Conservation (phyloP, 2,888 invertebrate species). For the Heteromyza rotundicornis region DNA sequence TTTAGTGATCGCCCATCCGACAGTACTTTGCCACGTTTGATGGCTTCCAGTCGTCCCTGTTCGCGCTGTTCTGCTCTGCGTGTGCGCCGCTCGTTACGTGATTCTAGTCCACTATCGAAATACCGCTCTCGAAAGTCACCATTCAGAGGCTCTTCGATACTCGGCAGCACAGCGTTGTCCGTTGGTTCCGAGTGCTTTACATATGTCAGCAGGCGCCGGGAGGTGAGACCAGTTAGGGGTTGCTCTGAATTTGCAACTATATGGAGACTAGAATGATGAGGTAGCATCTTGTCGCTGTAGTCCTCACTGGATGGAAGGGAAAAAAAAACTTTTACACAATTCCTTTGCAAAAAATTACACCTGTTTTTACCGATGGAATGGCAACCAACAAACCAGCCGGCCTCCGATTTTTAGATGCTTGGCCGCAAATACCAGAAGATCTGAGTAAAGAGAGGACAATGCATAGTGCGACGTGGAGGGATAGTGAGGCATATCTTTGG, state of each 20-base stretch:
- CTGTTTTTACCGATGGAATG: conserved; percentile 75
- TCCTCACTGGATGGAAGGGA: conserved; percentile 67
- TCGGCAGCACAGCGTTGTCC: background rate
- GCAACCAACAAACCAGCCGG: conserved; percentile 94
- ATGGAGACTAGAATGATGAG: conserved; percentile 78
- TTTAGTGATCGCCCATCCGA: conserved; percentile 45
- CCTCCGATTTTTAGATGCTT: conserved; percentile 77
- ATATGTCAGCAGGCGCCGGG: conserved; percentile 85
- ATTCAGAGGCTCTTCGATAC: conserved; percentile 54
- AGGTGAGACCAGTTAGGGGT: conserved; percentile 77
- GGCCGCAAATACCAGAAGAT: conserved; percentile 85
- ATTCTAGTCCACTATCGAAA: conserved; percentile 72
- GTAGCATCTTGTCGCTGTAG: conserved; percentile 75
- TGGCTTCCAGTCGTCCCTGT: conserved; percentile 54
- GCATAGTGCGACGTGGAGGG: conserved; percentile 87
- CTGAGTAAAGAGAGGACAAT: conserved; percentile 80
- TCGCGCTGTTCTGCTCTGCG: conserved; percentile 63
- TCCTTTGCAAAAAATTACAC: background rate
- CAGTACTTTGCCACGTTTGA: conserved; percentile 53
- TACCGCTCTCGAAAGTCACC: conserved; percentile 66
- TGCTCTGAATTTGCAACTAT: conserved; percentile 90
- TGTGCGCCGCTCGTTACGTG: conserved; percentile 68
- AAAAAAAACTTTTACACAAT: background rate
- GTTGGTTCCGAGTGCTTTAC: conserved; percentile 72
- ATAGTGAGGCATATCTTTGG: conserved; percentile 74